A percentile compares a stretch with the other conserved stretches of the same genome.
Conservation (phyloP, 2,797 vertebrate species). For the Macrochelys suwanniensis region DNA sequence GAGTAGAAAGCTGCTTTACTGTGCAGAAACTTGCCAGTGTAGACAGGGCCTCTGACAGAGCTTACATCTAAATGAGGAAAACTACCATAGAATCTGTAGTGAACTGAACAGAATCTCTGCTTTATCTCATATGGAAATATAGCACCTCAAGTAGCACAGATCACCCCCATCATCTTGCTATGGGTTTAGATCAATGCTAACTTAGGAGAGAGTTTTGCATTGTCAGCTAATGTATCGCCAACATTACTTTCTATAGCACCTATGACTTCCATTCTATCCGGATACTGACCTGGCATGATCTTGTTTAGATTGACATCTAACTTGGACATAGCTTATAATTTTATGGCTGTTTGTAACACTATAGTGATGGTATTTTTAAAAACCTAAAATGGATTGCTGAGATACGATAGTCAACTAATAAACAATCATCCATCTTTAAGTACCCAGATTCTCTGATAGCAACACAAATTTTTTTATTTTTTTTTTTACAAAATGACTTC, state of each 20-base stretch:
- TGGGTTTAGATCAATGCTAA: not conserved
- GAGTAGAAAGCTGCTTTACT: no score
- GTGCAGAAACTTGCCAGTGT: no score
- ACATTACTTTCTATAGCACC: not conserved
- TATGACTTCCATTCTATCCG: not conserved
- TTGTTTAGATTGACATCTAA: not conserved
- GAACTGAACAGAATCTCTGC: not conserved
- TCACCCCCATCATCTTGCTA: not conserved
- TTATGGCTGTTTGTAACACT: not conserved
- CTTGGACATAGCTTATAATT: not conserved
- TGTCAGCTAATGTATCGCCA: not conserved
- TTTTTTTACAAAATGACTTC: not conserved
- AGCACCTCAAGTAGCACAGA: not conserved
- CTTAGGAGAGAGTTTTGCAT: not conserved
- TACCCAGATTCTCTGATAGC: not conserved
- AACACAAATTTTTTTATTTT: accelerated
- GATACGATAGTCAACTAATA: not conserved
- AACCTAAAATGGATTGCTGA: not conserved
- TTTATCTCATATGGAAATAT: not conserved
- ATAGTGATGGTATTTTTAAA: not conserved
- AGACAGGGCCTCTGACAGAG: not conserved
- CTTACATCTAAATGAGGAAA: accelerated
- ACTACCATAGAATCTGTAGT: not conserved
- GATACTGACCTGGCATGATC: not conserved
- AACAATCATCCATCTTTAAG: accelerated